These are phyloP conservation scores for Meandrina meandrites DNA, from an alignment of 92 coral and sea anemone genomes.

Conservation along the genomic window DNA sequence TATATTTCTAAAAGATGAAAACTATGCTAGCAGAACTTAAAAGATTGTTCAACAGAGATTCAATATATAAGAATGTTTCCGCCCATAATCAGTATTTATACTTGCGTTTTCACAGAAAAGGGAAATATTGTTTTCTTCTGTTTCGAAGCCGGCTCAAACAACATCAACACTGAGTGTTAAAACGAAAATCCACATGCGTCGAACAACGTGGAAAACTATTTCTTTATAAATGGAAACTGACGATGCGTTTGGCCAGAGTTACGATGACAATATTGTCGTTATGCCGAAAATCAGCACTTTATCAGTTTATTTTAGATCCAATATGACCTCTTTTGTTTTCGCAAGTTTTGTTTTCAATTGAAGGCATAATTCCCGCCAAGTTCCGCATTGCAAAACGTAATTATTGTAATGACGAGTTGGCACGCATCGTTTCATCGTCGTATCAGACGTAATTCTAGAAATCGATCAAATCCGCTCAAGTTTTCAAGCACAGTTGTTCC, in stretches of 20 bases:
- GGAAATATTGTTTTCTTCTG: background rate
- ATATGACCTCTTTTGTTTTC: conserved; percentile 29
- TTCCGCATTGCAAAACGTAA: conserved; percentile 44
- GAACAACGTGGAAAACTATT: background rate
- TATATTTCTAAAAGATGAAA: background rate
- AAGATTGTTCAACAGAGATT: background rate
- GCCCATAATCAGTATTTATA: conserved; percentile 4
- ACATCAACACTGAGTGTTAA: background rate
- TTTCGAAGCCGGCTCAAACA: background rate
- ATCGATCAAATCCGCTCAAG: background rate
- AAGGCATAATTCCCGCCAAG: conserved; percentile 15
- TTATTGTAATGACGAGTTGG: conserved; percentile 5
- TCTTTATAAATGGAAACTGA: background rate
- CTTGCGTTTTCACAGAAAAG: background rate
- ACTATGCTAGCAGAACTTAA: conserved; percentile 8
- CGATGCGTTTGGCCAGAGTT: background rate
- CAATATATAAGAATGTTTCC: background rate
- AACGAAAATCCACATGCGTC: background rate
- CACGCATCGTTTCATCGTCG: background rate
- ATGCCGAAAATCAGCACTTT: conserved; percentile 4
- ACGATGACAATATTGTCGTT: conserved; percentile 1
- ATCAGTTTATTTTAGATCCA: background rate
- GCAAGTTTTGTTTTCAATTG: conserved; percentile 12
- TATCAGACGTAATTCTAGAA: background rate
- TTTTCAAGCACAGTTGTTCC: background rate